Base-by-base conservation (phyloP, 2,888 invertebrate genomes). In the Achlya flavicornis region DNA sequence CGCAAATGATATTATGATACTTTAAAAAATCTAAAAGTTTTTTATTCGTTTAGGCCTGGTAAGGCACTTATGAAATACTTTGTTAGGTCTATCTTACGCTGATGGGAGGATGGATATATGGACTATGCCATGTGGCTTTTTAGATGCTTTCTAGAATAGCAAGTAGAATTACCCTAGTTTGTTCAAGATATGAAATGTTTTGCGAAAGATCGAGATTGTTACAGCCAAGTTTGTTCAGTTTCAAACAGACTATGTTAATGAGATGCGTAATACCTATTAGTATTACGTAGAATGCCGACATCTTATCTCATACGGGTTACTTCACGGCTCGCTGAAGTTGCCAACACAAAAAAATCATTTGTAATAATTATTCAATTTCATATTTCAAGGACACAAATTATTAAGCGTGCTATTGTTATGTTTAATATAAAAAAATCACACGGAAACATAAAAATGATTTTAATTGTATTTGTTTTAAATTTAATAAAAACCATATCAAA, bases 231-330 rank as follows among this genome's bases (percentile, higher is more conserved):
- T 53, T 48, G 3, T 16, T 16, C 16, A 16, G 16, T 19, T 4
- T 46, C 38, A 41, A 60, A 19, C 38, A 19, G 60, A 11, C 38
- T 41, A 60, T 60, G 60, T 19, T 26, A 60, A 60, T 60, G 41
- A 41, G 43, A 33, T 26, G 10, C 60, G 41, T 43, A 41, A 41
- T 41, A 41, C 16, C 59, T 41, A 59, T 59, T 41, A 41, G 19
- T 41, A 26, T 60, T 60, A 41, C 60, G 60, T 41, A 26, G 43
- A 41, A 10, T 8, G 53, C 53, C 3, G 53, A 60, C 60, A 41
- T 41, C 43, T 60, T 41, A 26, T 60, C 41, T 60, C 19, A 41
- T 41, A 48, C 59, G 60, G 60, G 41, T 43, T 41, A 41, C 41
- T 41, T 60, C 41, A 41, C 11, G 60, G 41, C 26, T 38, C 16